A percentile compares a stretch with the other conserved stretches of the same genome.
These are phyloP conservation scores for Volucella bombylans DNA, from an alignment of 2,888 invertebrate genomes.

Conservation along the genomic window DNA sequence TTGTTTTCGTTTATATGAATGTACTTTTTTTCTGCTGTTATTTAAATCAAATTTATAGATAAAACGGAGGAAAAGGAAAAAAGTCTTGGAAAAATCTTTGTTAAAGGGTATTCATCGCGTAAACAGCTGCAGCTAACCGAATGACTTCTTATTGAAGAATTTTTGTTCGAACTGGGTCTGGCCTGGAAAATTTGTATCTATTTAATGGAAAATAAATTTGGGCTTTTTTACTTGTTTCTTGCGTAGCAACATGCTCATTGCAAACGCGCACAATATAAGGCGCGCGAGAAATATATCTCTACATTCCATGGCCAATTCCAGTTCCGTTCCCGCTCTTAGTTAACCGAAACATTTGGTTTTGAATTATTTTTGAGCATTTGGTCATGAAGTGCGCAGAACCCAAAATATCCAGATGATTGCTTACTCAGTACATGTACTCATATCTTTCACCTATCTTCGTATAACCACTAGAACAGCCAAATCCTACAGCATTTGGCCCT, in stretches of 20 bases:
- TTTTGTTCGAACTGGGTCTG: constrained; percentile 76
- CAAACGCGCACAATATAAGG: constrained; percentile 62
- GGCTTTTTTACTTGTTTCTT: constrained; percentile 56
- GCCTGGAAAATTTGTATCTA: constrained; percentile 76
- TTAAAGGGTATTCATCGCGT: constrained; percentile 69
- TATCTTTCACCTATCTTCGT: constrained; percentile 30
- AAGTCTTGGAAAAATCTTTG: constrained; percentile 43
- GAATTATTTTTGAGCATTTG: constrained; percentile 29
- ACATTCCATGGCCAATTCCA: constrained; percentile 52
- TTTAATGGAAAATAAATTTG: constrained; percentile 71
- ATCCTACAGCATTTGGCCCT: constrained; percentile 44
- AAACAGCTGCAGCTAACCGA: constrained; percentile 71
- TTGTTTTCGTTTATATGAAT: constrained; percentile 12
- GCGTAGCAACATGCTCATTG: constrained; percentile 69
- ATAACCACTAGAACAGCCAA: constrained; percentile 36
- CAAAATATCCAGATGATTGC: constrained; percentile 65
- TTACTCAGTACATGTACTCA: constrained; percentile 40
- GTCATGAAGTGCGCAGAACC: constrained; percentile 51
- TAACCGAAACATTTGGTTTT: constrained; percentile 38
- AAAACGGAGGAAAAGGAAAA: constrained; percentile 44
- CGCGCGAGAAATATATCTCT: constrained; percentile 36
- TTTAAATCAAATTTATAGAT: constrained; percentile 54
- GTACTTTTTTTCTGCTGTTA: constrained; percentile 30
- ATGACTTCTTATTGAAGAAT: constrained; percentile 73
- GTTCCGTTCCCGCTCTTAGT: constrained; percentile 43